phyloP scores from a whole-genome alignment of 2,797 vertebrate genomes.

The Gallinago solitaria region DNA sequence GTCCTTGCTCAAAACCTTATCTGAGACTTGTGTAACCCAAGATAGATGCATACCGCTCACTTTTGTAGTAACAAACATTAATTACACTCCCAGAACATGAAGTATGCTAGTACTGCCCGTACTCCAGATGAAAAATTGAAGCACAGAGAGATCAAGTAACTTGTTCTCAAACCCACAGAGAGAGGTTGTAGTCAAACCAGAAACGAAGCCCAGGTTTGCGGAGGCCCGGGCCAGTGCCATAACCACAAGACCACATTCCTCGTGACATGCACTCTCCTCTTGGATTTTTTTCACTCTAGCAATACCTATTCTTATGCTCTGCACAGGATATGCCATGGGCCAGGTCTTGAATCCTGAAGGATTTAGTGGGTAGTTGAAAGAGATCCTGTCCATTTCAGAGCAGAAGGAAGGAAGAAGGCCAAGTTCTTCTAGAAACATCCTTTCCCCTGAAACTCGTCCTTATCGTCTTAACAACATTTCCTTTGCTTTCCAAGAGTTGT shows the following conservation, averaged over 20 bases:
- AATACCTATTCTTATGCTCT: not conserved
- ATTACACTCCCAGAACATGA: not conserved
- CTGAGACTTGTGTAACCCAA: not conserved
- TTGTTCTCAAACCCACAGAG: not conserved
- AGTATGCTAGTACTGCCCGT: not conserved
- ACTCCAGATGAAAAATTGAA: not conserved
- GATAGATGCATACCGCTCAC: not conserved
- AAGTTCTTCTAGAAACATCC: slow-evolving; percentile 25
- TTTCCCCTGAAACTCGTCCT: slow-evolving; percentile 1
- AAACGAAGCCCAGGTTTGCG: not conserved
- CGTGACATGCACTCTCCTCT: not conserved
- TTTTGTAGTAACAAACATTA: not conserved
- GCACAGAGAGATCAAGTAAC: not conserved
- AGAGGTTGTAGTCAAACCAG: not conserved
- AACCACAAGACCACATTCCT: not conserved
- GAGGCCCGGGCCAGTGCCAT: not conserved
- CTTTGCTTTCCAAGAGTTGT: slow-evolving; percentile 39
- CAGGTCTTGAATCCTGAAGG: not conserved
- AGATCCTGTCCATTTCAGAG: not conserved
- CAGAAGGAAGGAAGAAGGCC: slow-evolving; percentile 33
- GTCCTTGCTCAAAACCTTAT: not conserved
- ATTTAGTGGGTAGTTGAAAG: not conserved
- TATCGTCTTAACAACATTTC: not conserved
- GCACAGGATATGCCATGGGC: not conserved
- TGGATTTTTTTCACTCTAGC: not conserved